Conservation (phyloP, 2,113 vertebrate species). For the Hippocampus guttulatus region DNA sequence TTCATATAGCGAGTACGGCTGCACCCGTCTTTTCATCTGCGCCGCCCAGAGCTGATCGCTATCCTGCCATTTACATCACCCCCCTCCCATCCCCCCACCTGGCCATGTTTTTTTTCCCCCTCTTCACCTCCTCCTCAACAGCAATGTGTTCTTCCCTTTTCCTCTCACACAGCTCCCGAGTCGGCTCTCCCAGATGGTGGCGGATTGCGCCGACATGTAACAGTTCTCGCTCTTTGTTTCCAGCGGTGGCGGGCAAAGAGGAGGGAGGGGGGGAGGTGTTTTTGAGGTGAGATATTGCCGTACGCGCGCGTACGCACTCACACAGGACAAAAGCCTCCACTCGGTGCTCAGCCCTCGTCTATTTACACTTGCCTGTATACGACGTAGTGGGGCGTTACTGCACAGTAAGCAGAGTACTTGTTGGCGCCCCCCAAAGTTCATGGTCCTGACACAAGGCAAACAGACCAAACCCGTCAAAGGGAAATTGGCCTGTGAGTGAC, state of each 20-base stretch:
- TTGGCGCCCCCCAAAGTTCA: not conserved
- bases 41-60: slow-evolving; percentile 29
- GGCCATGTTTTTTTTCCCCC: slow-evolving; percentile 8
- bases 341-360: not conserved
- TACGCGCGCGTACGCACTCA: slow-evolving; percentile 5
- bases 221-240: slow-evolving; percentile 45
- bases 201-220: slow-evolving; percentile 45
- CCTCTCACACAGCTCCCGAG: slow-evolving; percentile 20
- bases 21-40: slow-evolving; percentile 26
- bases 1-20: not conserved
- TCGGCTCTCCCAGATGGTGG: slow-evolving; percentile 43
- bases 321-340: slow-evolving; percentile 14
- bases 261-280: slow-evolving; percentile 15
- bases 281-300: slow-evolving; percentile 44
- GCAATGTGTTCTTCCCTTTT: slow-evolving; percentile 11
- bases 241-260: slow-evolving; percentile 37
- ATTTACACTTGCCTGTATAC: slow-evolving; percentile 18
- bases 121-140: slow-evolving; percentile 11
- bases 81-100: not conserved
- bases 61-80: slow-evolving; percentile 23
- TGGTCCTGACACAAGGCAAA: not conserved
- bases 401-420: slow-evolving; percentile 6
- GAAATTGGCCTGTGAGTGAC: no score
- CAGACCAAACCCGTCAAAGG: not conserved
- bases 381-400: slow-evolving; percentile 8